Evolutionary conservation across 2,797 vertebrate species (phyloP).

Genomic region (Uromys caudimaculatus): DNA sequence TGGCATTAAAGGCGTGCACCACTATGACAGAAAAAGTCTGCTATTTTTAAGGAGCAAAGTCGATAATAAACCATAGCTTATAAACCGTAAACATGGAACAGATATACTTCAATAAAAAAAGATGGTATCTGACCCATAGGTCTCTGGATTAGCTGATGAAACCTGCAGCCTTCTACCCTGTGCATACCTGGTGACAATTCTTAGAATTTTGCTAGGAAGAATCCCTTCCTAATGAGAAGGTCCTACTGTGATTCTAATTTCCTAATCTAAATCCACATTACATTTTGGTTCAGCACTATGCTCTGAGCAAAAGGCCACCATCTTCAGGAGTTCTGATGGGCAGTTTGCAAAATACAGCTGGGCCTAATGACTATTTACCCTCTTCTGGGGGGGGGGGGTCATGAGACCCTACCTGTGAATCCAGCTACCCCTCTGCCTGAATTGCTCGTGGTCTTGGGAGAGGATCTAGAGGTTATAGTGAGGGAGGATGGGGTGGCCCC

Average conservation of each 20-base stretch:
- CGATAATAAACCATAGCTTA: slow-evolving; percentile 11
- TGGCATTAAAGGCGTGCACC: background rate
- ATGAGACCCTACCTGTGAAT: background rate
- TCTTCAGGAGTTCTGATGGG: background rate
- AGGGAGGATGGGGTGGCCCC: background rate
- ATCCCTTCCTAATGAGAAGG: background rate
- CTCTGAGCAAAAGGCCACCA: background rate
- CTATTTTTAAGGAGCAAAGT: background rate
- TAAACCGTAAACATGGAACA: background rate
- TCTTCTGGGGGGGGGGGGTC: background rate
- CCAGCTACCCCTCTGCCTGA: background rate
- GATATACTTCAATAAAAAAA: slow-evolving; percentile 30
- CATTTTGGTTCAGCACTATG: background rate
- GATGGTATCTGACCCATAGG: background rate
- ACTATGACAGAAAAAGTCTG: background rate
- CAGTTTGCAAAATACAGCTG: background rate
- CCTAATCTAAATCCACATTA: slow-evolving; percentile 29
- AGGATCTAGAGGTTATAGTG: background rate
- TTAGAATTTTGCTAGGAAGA: slow-evolving; percentile 5
- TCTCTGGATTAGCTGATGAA: background rate
- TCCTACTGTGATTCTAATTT: background rate
- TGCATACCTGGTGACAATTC: background rate
- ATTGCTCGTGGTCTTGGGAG: background rate
- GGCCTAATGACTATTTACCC: background rate
- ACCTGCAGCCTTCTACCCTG: background rate